These are phyloP conservation scores for Polypedilum vanderplanki DNA, from an alignment of 1,140 invertebrate species.

Conservation along the genomic window DNA sequence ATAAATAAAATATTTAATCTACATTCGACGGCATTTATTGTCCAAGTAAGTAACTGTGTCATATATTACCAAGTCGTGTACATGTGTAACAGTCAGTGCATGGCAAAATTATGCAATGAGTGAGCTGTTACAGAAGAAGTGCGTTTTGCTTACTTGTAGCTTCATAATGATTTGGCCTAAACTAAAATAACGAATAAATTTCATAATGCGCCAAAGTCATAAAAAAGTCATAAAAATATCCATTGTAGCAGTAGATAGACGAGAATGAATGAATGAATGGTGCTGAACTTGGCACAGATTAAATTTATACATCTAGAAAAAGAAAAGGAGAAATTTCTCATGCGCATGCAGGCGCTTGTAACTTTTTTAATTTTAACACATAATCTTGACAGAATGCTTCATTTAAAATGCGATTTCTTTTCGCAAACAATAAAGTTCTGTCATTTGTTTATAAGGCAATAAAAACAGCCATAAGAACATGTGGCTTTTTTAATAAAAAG, in stretches of 20 bases:
- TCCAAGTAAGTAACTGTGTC: not conserved
- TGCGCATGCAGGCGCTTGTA: not conserved
- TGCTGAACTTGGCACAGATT: constrained; percentile 1
- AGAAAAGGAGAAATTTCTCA: not conserved
- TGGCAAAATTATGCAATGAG: not conserved
- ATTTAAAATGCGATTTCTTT: not conserved
- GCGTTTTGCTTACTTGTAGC: not conserved
- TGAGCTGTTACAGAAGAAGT: not conserved
- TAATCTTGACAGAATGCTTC: constrained; percentile 7
- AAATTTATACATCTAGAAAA: not conserved
- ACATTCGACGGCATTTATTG: too few relatives aligned
- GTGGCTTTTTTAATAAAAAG: not conserved
- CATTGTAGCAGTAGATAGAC: too few relatives aligned
- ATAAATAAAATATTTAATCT: too few relatives aligned
- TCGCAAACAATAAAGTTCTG: not conserved
- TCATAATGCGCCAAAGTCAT: not conserved
- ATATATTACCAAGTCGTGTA: not conserved
- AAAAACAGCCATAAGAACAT: not conserved
- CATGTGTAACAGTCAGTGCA: not conserved
- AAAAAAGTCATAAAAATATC: not conserved
- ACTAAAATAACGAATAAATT: constrained; percentile 1
- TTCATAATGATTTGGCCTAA: not conserved
- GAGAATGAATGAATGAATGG: not conserved
- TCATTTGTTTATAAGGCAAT: not conserved
- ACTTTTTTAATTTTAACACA: not conserved